Evolutionary conservation across 1,140 invertebrate species (phyloP), one percentile per base, ranked within the genome.

Genomic region (Aphelenchoides fujianensis): DNA sequence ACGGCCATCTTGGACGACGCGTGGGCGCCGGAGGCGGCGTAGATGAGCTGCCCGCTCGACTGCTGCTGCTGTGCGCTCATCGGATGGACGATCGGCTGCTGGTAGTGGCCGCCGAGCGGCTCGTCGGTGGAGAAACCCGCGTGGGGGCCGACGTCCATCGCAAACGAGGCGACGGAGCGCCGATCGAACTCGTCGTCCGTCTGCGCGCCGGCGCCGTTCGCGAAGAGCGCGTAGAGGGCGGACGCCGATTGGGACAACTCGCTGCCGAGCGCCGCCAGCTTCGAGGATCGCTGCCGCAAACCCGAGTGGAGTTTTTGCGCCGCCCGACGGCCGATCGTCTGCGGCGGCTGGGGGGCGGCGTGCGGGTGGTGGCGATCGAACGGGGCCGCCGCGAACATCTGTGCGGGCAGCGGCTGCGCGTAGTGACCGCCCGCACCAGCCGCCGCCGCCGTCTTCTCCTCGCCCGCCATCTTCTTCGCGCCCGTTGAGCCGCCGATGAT

Each of bases 191-290:
- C 63, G 16, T 12, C 36, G 16, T 66, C 36, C 27, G 57, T 30
- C 37, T 61, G 19, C 37, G 19, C 28, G n/a, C n/a, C 57, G 16
- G 16, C 0, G 12, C 16, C 32, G 23, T 30, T 69, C 3, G 74
- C 76, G 54, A 76, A 76, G 28, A 76, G 66, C 19, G 76, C 71
- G 55, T 76, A 76, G 12, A 76, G 36, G 7, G 75, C 75, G 9
- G 77, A 79, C 16, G 75, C 75, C 1, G 77, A 79, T 28, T 55
- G 77, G 7, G 41, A 59, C 48, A 76, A 37, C 53, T 76, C 75
- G 30, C 71, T 54, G 16, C 77, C 32, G n/a, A 76, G 9, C 19
- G 74, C 19, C 23, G 76, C 61, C 36, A 66, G 32, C 28, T 66
- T 66, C 3, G 63, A 66, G 28, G 12, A 16, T 48, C 23, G 12